These are phyloP conservation scores for Cybosia mesomella DNA, from an alignment of 2,888 invertebrate species.

Conservation along the genomic window DNA sequence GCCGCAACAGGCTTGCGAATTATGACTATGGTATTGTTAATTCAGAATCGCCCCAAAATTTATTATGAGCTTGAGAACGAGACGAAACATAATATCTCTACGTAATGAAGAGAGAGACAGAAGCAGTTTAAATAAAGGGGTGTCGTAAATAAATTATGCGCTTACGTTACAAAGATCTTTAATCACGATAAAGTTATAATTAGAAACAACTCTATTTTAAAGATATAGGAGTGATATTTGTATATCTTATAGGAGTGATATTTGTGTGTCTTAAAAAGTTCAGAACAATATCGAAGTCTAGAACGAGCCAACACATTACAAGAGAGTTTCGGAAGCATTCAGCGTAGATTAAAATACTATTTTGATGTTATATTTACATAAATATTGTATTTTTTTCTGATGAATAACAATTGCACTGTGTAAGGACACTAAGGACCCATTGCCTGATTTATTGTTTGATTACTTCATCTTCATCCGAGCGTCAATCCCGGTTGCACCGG, in stretches of 20 bases:
- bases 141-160: constrained; percentile 79
- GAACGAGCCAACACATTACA: constrained; percentile 74
- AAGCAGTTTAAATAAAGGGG: constrained; percentile 76
- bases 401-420: constrained; percentile 31
- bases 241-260: constrained; percentile 54
- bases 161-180: constrained; percentile 74
- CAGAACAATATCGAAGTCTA: constrained; percentile 70
- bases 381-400: constrained; percentile 40
- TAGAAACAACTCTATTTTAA: constrained; percentile 42
- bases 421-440: too few species aligned
- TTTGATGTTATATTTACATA: constrained; percentile 53
- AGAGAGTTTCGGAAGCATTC: constrained; percentile 68
- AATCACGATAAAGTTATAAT: constrained; percentile 45
- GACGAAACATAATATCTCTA: constrained; percentile 56
- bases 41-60: constrained; percentile 77
- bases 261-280: constrained; percentile 47
- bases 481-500: neutral
- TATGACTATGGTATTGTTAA: constrained; percentile 79
- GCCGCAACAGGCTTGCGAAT: constrained; percentile 73
- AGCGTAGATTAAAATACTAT: constrained; percentile 67
- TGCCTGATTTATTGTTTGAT: too few species aligned
- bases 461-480: neutral
- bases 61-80: constrained; percentile 67
- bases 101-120: constrained; percentile 62
- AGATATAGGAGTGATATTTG: constrained; percentile 51